Evolutionary conservation across 1,140 invertebrate species (phyloP), one percentile per base, ranked within the genome.

Genomic region (Bombus confusus): DNA sequence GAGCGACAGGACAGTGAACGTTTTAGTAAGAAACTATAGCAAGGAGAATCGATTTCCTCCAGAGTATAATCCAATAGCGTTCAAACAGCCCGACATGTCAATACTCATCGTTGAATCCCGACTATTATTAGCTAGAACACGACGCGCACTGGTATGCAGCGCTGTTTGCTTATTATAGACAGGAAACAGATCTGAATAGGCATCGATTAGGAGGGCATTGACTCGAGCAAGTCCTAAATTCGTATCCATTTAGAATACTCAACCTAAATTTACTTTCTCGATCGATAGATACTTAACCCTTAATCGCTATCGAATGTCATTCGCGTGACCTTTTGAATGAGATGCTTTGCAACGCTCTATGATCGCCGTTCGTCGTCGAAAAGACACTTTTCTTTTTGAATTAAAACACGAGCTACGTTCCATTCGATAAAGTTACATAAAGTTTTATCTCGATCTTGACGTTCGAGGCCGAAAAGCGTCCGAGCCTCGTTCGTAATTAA

Each of bases 121-220:
- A 59, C 47, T 76, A 76, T 76, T 76, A 76, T 76, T 76, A 76
- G 74, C 25, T 25, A 10, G 34, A n/a, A 10, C 25, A 59, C 34
- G 15, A 34, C 52, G 74, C 34, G 34, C 39, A 59, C 74, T 39
- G 74, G 74, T 76, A 76, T 76, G 74, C 52, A n/a, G 15, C 28
- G 52, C 52, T 34, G 74, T 76, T 76, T 76, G 74, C 52, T 76
- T 59, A 39, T 39, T 39, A 59, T 39, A 47, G 74, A 28, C 74
- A 28, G 52, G 52, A 59, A 59, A 76, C 39, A 76, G 74, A 76
- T 15, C 15, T 52, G 74, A 28, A 76, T 76, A 28, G 34, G 25
- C 34, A 12, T 18, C 52, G 22, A 76, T 76, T 76, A 76, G 28
- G 39, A 59, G 74, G 52, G 12, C 52, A 59, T 52, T 76, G 37